phyloP scores from a whole-genome alignment of 2,888 invertebrate genomes.

The Aphodius granarius region DNA sequence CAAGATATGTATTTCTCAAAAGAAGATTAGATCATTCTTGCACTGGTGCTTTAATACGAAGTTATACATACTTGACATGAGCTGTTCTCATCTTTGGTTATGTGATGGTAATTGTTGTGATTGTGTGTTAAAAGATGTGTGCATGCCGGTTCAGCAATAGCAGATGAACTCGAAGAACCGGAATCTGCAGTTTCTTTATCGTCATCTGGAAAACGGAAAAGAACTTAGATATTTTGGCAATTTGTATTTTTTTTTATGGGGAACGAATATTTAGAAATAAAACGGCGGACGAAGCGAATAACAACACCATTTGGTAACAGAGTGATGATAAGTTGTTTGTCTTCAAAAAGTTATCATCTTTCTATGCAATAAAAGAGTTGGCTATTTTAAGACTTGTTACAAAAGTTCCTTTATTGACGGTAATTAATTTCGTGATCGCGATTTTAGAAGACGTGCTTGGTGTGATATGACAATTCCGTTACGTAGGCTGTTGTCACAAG shows the following conservation, averaged over 20 bases:
- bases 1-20: too few species aligned
- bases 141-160: constrained; percentile 54
- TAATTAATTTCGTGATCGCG: too few species aligned
- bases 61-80: constrained; percentile 44
- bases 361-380: neutral
- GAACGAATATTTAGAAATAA: neutral
- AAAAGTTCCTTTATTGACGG: neutral
- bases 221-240: neutral
- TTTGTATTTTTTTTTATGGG: neutral
- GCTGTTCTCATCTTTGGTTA: constrained; percentile 48
- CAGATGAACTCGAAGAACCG: constrained; percentile 69
- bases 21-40: too few species aligned
- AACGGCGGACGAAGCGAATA: neutral
- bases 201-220: constrained; percentile 38
- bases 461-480: too few species aligned
- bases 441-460: too few species aligned
- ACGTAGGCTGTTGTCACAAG: too few species aligned
- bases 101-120: constrained; percentile 45
- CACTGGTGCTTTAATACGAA: neutral
- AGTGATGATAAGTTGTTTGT: neutral
- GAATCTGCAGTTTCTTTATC: constrained; percentile 54
- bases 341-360: neutral
- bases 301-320: neutral
- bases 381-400: neutral
- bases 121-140: constrained; percentile 48